phyloP scores from a whole-genome alignment of 2,888 invertebrate species.

The Zhengitettix transpicula region DNA sequence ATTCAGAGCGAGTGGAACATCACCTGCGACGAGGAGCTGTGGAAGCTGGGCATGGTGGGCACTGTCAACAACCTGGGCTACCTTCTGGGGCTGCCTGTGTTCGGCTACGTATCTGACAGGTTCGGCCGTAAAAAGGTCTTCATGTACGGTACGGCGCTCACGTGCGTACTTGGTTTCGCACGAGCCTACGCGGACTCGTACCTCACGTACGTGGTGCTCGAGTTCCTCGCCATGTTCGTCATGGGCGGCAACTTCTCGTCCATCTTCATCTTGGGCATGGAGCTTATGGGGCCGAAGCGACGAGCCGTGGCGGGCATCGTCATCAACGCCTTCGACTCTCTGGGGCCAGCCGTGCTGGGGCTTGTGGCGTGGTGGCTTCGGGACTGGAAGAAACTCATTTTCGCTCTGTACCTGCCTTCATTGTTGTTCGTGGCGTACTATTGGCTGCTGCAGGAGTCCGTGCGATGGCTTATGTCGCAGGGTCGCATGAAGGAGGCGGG shows the following conservation, averaged over 20 bases:
- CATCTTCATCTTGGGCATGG: slow-evolving; percentile 20
- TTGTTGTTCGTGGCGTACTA: slow-evolving; percentile 3
- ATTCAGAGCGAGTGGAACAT: slow-evolving; percentile 36
- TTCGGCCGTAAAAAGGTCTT: slow-evolving; percentile 5
- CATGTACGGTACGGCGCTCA: not conserved
- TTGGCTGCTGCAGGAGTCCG: slow-evolving; percentile 7
- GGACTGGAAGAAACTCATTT: slow-evolving; percentile 1
- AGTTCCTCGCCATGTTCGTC: slow-evolving; percentile 2
- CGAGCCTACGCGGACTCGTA: slow-evolving; percentile 4
- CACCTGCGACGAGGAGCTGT: slow-evolving; percentile 8
- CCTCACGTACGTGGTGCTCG: slow-evolving; percentile 2
- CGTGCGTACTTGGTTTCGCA: slow-evolving; percentile 1
- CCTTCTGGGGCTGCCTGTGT: slow-evolving; percentile 8
- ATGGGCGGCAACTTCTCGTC: slow-evolving; percentile 1
- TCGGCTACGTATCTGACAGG: slow-evolving; percentile 11
- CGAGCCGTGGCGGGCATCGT: slow-evolving; percentile 57
- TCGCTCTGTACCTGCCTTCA: slow-evolving; percentile 3
- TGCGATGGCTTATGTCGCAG: slow-evolving; percentile 52
- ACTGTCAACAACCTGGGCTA: slow-evolving; percentile 11
- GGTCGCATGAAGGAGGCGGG: slow-evolving; percentile 38
- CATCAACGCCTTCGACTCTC: slow-evolving; percentile 49
- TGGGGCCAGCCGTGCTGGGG: slow-evolving; percentile 51
- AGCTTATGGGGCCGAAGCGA: slow-evolving; percentile 56
- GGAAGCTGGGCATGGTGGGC: slow-evolving; percentile 11
- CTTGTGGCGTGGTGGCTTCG: slow-evolving; percentile 42